These are phyloP conservation scores for Tokudaia tokunoshimensis DNA, from an alignment of 2,797 vertebrate species.

Conservation along the genomic window DNA sequence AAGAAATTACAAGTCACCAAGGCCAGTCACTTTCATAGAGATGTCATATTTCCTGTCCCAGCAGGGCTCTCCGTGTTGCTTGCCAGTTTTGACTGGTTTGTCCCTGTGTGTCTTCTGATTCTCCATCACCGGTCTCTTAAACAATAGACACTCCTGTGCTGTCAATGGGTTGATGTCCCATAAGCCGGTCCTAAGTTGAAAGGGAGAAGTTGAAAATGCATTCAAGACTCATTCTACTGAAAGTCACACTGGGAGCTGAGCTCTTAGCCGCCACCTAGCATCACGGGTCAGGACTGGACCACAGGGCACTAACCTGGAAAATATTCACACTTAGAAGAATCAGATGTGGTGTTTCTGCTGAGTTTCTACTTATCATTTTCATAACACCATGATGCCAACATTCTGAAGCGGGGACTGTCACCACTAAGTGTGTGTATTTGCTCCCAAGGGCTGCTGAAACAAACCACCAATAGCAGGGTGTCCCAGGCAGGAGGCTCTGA, in stretches of 20 bases:
- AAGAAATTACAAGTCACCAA: neutral
- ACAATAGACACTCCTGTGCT: rapidly evolving
- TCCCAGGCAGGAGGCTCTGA: neutral
- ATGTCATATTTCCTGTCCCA: rapidly evolving
- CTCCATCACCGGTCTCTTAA: neutral
- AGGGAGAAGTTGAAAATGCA: neutral
- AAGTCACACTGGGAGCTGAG: neutral
- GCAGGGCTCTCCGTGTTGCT: rapidly evolving
- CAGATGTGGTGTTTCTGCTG: neutral
- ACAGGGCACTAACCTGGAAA: neutral
- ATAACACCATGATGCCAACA: too few relatives aligned
- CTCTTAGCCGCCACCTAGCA: too few relatives aligned
- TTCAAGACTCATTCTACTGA: too few relatives aligned
- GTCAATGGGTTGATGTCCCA: neutral
- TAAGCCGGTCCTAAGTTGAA: neutral
- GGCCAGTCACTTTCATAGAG: neutral
- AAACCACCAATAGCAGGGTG: rapidly evolving
- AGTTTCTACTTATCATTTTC: too few relatives aligned
- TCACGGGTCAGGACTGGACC: rapidly evolving
- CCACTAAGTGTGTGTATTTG: neutral
- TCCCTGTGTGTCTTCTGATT: neutral
- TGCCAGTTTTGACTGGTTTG: neutral
- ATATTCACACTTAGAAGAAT: neutral
- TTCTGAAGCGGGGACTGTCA: neutral
- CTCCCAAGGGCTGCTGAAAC: neutral